Percentiles rank a stretch among this genome's conserved stretches.
phyloP scores from a whole-genome alignment of 23 tunicate genomes.

The Trididemnum clinides region DNA sequence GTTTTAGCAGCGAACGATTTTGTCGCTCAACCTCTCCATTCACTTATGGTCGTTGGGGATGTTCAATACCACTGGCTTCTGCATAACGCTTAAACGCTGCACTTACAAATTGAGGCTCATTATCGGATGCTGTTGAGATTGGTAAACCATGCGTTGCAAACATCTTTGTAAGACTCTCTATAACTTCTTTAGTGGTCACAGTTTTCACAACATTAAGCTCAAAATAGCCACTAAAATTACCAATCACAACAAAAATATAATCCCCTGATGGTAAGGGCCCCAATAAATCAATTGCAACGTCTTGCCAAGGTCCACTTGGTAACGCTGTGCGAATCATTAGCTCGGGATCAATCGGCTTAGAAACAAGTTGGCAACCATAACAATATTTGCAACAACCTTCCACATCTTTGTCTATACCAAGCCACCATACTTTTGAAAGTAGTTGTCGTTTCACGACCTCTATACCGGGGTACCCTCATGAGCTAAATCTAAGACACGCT shows the following conservation, averaged over 20 bases:
- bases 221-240: conserved; percentile 20
- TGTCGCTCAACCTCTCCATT: conserved; percentile 49
- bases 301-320: conserved; percentile 31
- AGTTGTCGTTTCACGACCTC: conserved; percentile 11
- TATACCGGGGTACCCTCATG: conserved; percentile 26
- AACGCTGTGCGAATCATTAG: conserved; percentile 11
- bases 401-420: neutral
- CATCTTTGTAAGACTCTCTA: neutral
- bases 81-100: conserved; percentile 32
- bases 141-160: conserved; percentile 31
- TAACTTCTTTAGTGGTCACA: neutral
- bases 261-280: conserved; percentile 3
- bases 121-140: neutral
- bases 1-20: conserved; percentile 34
- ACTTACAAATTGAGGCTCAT: conserved; percentile 49
- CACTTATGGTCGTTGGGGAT: conserved; percentile 30
- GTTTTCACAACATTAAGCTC: neutral
- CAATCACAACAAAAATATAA: conserved; percentile 5
- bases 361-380: conserved; percentile 21
- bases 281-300: neutral
- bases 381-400: conserved; percentile 21
- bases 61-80: conserved; percentile 19
- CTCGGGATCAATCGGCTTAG: neutral
- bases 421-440: conserved; percentile 16
- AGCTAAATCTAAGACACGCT: conserved; percentile 23